Base-by-base conservation (phyloP, 2,113 vertebrate species). In the Channa argus region DNA sequence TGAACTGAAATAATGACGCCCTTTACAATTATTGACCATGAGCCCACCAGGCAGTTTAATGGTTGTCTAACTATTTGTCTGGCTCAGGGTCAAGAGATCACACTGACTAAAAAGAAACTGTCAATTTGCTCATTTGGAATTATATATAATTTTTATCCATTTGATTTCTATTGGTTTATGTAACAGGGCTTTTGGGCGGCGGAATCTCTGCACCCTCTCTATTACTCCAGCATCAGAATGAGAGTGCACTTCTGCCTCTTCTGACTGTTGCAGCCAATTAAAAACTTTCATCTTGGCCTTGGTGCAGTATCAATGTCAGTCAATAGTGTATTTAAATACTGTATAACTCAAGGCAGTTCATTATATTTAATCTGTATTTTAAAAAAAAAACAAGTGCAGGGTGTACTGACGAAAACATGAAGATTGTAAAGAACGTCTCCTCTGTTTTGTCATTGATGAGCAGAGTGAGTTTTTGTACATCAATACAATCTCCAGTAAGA, bases 401-500 rank as follows among this genome's bases (percentile, higher is more conserved):
- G 11, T 15, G 38, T 45, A 33, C 14, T 33, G 8, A 45, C 14
- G 44, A 58, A 75, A 50, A 72, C 11, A 9, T 8, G 13, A 45
- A 1, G 8, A 49, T 36, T 13, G 13, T 13, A 63, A 13, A 12
- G 36, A 36, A 11, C 8, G 37, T 60, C 54, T 51, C 74, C 34
- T 63, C 15, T 52, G 12, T 66, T 59, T 58, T 41, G 47, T 52
- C 81, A 83, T 78, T 71, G 88, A 87, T 88, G 86, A 76, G 82
- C 37, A 49, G 45, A 77, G 65, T 63, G 71, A 88, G 79, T 82
- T 70, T 80, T 73, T 72, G 72, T 71, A 6, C 46, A 71, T 90
- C 91, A 80, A 84, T 87, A 80, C 56, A 62, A 83, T 88, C 78
- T 74, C 41, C 81, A 67, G 82, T 81, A 81, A 89, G 86, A 91